Evolutionary conservation across 2,888 invertebrate species (phyloP), one percentile per base, ranked within the genome.

Genomic region (Carabus problematicus): DNA sequence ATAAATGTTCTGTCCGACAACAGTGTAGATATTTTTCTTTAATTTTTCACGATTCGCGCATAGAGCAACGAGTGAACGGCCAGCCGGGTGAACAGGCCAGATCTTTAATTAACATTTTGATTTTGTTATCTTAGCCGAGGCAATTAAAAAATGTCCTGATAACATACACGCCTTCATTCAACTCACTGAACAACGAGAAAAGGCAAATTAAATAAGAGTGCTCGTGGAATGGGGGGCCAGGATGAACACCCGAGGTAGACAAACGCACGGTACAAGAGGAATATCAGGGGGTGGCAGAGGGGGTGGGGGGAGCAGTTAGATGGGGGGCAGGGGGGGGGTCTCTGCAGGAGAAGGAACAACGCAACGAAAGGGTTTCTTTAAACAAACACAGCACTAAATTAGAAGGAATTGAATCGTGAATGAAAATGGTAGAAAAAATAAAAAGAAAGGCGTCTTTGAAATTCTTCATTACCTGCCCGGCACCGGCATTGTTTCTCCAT

Each of bases 91-190:
- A 52, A 47, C 7, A 18, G 59, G 59, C 59, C 78, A 77, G 80
- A 79, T 79, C 80, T 79, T 81, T 81, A 81, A 81, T 81, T 81
- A 81, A 81, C 81, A 81, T 80, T 81, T 80, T 80, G 81, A 81
- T 81, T 81, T 81, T 81, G 81, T 81, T 81, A 81, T 81, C 81
- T 81, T 80, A 77, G 76, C 76, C 74, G 75, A 78, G 80, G 80
- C 81, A 81, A 81, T 80, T 81, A 81, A 81, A 81, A 81, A 81
- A 79, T 79, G 78, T 79, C 80, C 74, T 74, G 79, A 80, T 81
- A 80, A 78, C 78, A 74, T 29, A 29, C 72, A 72, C 73, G 73
- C 74, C 77, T 78, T 76, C 76, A 77, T 77, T 58, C 59, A 18
- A 58, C 56, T 47, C 66, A 47, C 41, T 41, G 64, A 58, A 58